Base-by-base conservation (phyloP, 2,113 vertebrate species). In the Salvelinus namaycush region DNA sequence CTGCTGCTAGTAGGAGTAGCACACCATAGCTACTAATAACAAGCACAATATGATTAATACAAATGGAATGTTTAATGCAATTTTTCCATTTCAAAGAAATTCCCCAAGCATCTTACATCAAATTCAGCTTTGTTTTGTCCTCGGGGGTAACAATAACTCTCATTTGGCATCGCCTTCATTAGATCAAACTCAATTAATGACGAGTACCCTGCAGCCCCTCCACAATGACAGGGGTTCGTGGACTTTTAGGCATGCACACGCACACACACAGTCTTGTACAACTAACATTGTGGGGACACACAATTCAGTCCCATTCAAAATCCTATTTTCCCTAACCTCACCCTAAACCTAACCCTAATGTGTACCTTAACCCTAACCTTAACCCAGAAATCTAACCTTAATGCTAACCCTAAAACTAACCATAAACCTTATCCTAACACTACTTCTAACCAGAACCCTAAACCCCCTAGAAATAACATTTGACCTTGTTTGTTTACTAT, bases 1-100 rank as follows among this genome's bases (percentile, higher is more conserved):
- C 78, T 22, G 65, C 79, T 57, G 69, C 16, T 65, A 68, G 71
- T 31, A 67, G 3, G 27, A 67, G 26, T 5, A 66, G 49, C 48
- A 1, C 48, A 2, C 48, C 68, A n/a, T 57, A 51, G 16, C 12
- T 54, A 54, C 3, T 54, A 91, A 89, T 88, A 84, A 90, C 86
- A 76, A 77, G 70, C 68, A 27, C 76, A 69, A 70, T 76, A 44
- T 44, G 85, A 90, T 90, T 88, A 91, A 90, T 87, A 90, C 90
- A 92, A 89, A 91, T 90, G 89, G 91, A 92, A 91, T 91, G 90
- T 87, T 91, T 91, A 92, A 92, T 91, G 89, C 88, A 84, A 84
- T 89, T 89, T 92, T 87, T 89, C 87, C 87, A 91, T 91, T 91
- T 92, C 89, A 91, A 90, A 91, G 89, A 92, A 91, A 89, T 70